Conservation (phyloP, 2,113 vertebrate genomes). For the Meleagris gallopavo region DNA sequence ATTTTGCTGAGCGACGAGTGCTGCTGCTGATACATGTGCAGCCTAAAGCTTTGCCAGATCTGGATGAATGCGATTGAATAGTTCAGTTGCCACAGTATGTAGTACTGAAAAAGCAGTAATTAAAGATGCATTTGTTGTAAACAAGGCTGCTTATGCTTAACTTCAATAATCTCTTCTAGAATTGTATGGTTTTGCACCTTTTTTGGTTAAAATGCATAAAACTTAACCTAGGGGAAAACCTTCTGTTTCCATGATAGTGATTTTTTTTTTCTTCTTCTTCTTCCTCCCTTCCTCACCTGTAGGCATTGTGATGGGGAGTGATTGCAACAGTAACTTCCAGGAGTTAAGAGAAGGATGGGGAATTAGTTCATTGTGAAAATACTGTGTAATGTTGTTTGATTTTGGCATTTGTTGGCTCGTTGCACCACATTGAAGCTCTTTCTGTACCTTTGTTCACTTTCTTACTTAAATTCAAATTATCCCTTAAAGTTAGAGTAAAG, state of each 20-base stretch:
- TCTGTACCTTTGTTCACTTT: not conserved
- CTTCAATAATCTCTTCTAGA: not conserved
- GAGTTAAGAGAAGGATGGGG: not conserved
- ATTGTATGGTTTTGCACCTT: not conserved
- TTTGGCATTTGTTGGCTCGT: not conserved
- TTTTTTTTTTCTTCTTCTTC: not conserved
- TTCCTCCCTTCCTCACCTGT: not conserved
- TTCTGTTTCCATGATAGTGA: not conserved
- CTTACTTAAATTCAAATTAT: not conserved
- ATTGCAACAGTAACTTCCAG: not conserved
- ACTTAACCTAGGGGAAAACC: not conserved
- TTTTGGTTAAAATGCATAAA: not conserved
- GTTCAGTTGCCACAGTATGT: not conserved
- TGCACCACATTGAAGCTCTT: not conserved
- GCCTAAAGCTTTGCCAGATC: not conserved
- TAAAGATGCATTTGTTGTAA: not conserved
- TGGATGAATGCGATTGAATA: not conserved
- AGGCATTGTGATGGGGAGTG: not conserved
- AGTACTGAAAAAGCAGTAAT: not conserved
- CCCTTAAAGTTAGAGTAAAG: not conserved
- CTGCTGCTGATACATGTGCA: not conserved
- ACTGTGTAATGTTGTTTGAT: not conserved
- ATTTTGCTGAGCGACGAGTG: not conserved
- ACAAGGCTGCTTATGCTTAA: not conserved
- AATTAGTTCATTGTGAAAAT: not conserved